Evolutionary conservation across 2,797 vertebrate species (phyloP).

Genomic region (Loris lydekkerianus): DNA sequence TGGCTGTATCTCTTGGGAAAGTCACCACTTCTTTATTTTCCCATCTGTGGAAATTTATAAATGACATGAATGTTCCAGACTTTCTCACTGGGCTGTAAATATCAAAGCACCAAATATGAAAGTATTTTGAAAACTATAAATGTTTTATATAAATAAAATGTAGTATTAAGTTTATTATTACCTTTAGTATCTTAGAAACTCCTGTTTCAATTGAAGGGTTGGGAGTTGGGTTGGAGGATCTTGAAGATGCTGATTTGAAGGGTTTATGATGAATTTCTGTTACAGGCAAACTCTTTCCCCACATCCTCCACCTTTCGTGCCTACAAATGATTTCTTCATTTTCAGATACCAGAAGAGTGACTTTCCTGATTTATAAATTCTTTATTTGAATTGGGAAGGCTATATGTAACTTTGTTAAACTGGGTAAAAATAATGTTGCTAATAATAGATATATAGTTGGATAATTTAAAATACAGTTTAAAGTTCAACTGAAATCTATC

Average conservation of each 20-base stretch:
- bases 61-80: neutral
- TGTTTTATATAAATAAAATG: neutral
- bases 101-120: constrained; percentile 27
- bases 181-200: constrained; percentile 7
- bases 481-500: constrained; percentile 11
- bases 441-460: neutral
- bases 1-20: neutral
- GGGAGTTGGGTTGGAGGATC: neutral
- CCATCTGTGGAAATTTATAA: neutral
- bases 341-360: neutral
- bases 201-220: neutral
- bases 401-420: constrained; percentile 28
- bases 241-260: neutral
- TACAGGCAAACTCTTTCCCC: neutral
- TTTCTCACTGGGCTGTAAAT: neutral
- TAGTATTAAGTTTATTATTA: neutral
- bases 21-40: constrained; percentile 2
- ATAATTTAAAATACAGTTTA: constrained; percentile 34
- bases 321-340: constrained; percentile 34
- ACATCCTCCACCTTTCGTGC: neutral
- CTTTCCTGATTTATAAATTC: constrained; percentile 38
- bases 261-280: neutral
- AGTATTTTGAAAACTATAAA: constrained; percentile 10
- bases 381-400: neutral
- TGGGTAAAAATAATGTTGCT: constrained; percentile 46